phyloP scores from a whole-genome alignment of 2,797 vertebrate species.

The Anabacerthia variegaticeps region DNA sequence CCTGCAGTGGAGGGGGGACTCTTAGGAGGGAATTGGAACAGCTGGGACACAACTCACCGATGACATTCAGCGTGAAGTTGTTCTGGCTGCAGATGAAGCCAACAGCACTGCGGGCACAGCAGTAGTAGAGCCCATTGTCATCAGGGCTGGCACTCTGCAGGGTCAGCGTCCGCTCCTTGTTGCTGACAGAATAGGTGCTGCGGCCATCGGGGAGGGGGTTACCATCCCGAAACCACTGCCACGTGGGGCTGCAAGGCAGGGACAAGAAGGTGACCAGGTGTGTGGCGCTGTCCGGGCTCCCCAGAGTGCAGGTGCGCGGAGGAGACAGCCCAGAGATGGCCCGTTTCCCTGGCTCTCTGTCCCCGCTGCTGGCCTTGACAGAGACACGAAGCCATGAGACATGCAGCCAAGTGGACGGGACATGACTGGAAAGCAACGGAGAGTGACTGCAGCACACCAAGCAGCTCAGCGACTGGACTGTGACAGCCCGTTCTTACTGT shows the following conservation, averaged over 20 bases:
- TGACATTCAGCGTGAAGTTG: conserved; percentile 90
- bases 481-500: conserved; percentile 47
- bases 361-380: not conserved
- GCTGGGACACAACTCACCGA: conserved; percentile 76
- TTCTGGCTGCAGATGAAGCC: conserved; percentile 87
- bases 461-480: conserved; percentile 11
- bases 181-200: conserved; percentile 86
- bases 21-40: not conserved
- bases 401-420: conserved; percentile 54
- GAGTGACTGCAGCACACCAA: conserved; percentile 54
- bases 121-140: conserved; percentile 89
- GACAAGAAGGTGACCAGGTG: not conserved
- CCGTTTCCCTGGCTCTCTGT: not conserved
- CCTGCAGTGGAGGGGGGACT: not conserved
- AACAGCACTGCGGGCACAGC: conserved; percentile 89
- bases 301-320: not conserved
- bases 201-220: conserved; percentile 75
- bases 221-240: conserved; percentile 91
- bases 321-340: conserved; percentile 39
- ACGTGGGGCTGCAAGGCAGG: conserved; percentile 81
- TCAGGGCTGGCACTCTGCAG: conserved; percentile 83
- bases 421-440: conserved; percentile 40
- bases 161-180: conserved; percentile 88
- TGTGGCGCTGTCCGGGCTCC: not conserved
- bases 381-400: conserved; percentile 56